Conservation (phyloP, 2,797 vertebrate species). For the Monodelphis domestica region DNA sequence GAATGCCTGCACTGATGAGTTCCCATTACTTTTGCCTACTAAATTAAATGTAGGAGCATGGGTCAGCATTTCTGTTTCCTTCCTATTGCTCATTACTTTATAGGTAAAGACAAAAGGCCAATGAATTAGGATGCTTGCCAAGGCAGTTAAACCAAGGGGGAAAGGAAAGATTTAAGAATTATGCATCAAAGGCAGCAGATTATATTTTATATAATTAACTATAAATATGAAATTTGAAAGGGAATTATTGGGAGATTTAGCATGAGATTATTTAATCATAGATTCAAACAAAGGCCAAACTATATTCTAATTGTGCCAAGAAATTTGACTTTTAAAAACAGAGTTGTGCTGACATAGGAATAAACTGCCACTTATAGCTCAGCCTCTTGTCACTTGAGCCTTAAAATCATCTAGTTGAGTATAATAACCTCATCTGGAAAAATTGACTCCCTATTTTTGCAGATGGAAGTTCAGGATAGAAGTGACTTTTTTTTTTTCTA, state of each 20-base stretch:
- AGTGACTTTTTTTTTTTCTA: not conserved
- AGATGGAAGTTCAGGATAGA: not conserved
- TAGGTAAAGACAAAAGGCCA: slow-evolving; percentile 72
- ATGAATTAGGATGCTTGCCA: slow-evolving; percentile 53
- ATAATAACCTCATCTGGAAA: not conserved
- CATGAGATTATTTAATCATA: slow-evolving; percentile 76
- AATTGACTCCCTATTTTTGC: not conserved
- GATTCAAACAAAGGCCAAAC: slow-evolving; percentile 72
- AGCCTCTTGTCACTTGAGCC: slow-evolving; percentile 8
- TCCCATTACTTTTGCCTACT: slow-evolving; percentile 34
- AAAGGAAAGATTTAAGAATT: slow-evolving; percentile 62
- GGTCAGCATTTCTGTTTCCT: slow-evolving; percentile 11
- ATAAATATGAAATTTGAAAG: slow-evolving; percentile 79
- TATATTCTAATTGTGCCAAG: slow-evolving; percentile 57
- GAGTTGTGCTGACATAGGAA: slow-evolving; percentile 62
- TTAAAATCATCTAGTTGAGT: not conserved
- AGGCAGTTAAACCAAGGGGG: slow-evolving; percentile 64
- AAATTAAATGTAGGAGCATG: slow-evolving; percentile 8
- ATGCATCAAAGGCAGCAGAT: slow-evolving; percentile 71
- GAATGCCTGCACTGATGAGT: not conserved
- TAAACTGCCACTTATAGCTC: not conserved
- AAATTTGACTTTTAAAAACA: not conserved
- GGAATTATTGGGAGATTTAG: slow-evolving; percentile 82
- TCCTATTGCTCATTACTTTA: slow-evolving; percentile 52
- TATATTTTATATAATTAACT: slow-evolving; percentile 80